These are phyloP conservation scores for Epizoanthus ramosus DNA, from an alignment of 92 coral and sea anemone genomes.

Conservation along the genomic window DNA sequence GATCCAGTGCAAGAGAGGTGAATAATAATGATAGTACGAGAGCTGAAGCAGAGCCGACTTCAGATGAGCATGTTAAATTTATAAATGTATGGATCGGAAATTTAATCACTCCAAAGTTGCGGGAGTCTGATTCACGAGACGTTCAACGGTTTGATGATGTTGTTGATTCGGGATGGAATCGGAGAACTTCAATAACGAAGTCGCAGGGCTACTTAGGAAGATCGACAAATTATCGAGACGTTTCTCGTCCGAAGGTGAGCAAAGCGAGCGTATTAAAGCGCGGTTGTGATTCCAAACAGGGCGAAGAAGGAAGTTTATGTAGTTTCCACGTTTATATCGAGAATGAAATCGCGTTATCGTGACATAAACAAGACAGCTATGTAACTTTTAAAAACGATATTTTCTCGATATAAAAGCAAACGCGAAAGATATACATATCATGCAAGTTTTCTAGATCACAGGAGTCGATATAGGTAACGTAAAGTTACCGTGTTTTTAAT, in stretches of 20 bases:
- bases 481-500: no score
- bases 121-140: not conserved
- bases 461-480: no score
- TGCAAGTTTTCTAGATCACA: no score
- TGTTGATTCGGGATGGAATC: slow-evolving; percentile 22
- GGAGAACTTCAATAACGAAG: not conserved
- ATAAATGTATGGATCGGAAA: slow-evolving; percentile 38
- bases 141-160: not conserved
- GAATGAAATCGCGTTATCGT: no score
- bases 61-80: slow-evolving; percentile 35
- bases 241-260: slow-evolving; percentile 33
- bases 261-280: not conserved
- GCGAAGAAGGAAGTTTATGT: no score
- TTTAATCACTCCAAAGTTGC: slow-evolving; percentile 34
- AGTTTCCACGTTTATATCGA: no score
- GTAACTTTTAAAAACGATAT: no score
- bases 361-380: no score
- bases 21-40: not conserved
- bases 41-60: slow-evolving; percentile 13
- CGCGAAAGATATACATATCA: no score
- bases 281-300: not conserved
- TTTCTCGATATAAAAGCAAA: no score
- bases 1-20: not conserved
- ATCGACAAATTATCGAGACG: not conserved
- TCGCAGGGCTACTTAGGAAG: not conserved